These are phyloP conservation scores for Chrysolina haemoptera DNA, from an alignment of 2,888 invertebrate species.

Conservation along the genomic window DNA sequence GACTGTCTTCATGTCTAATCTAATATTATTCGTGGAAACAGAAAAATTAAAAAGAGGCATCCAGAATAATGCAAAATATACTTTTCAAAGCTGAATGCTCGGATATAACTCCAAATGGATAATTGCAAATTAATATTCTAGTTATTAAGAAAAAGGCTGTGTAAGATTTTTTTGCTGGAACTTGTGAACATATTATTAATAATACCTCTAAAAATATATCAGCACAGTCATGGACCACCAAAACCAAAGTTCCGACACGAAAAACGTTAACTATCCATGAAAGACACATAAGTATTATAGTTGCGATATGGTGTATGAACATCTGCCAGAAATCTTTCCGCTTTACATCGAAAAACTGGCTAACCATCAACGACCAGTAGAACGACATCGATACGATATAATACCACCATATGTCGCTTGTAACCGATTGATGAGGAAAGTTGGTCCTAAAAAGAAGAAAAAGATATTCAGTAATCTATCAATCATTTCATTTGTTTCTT, in stretches of 20 bases:
- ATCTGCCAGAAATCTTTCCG: constrained; percentile 98
- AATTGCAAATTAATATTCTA: too few species aligned
- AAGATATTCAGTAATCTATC: neutral
- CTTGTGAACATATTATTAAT: too few species aligned
- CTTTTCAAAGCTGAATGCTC: too few species aligned
- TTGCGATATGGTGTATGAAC: constrained; percentile 97
- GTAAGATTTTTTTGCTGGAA: too few species aligned
- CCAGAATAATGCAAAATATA: too few species aligned
- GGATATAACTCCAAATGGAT: too few species aligned
- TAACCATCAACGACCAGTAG: constrained; percentile 94
- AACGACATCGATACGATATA: constrained; percentile 96
- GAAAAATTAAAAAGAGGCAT: too few species aligned
- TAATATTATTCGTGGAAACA: too few species aligned
- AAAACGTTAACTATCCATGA: constrained; percentile 97
- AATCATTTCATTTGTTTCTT: too few species aligned
- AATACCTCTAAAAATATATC: constrained; percentile 89
- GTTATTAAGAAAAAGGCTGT: too few species aligned
- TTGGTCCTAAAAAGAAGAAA: constrained; percentile 62
- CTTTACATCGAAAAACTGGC: constrained; percentile 94
- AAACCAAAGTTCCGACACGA: constrained; percentile 91
- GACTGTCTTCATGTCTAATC: too few species aligned
- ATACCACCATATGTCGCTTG: constrained; percentile 94
- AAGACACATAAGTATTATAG: constrained; percentile 89
- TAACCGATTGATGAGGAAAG: constrained; percentile 80
- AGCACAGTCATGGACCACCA: constrained; percentile 89